These are phyloP conservation scores for Aphyosemion australe DNA, from an alignment of 2,113 vertebrate species.

Conservation along the genomic window DNA sequence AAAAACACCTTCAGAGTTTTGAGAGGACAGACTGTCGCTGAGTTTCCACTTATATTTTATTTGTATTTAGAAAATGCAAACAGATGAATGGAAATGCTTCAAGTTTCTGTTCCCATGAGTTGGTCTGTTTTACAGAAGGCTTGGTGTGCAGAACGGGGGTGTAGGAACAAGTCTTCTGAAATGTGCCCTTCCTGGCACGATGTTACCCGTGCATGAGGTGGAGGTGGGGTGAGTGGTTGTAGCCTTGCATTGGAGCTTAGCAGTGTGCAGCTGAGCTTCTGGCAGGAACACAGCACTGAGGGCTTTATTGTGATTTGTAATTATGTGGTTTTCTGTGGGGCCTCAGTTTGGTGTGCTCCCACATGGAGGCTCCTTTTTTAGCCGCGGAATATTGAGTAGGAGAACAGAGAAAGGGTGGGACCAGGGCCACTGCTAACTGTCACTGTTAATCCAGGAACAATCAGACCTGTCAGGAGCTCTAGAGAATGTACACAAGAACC, in stretches of 20 bases:
- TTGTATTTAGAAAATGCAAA: neutral
- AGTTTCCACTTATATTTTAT: neutral
- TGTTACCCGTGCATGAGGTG: constrained; percentile 5
- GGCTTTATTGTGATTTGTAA: constrained; percentile 82
- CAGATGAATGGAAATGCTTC: neutral
- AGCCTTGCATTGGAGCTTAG: constrained; percentile 49
- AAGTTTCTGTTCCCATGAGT: neutral
- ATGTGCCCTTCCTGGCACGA: neutral
- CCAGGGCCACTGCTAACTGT: constrained; percentile 41
- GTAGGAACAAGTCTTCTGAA: neutral
- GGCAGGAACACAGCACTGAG: constrained; percentile 65
- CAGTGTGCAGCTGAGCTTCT: constrained; percentile 73
- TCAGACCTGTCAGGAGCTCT: constrained; percentile 26
- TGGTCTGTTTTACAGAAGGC: neutral
- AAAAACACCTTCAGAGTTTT: constrained; percentile 2
- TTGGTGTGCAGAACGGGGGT: neutral
- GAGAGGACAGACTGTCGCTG: neutral
- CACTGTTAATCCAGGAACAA: constrained; percentile 48
- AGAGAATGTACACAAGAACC: neutral
- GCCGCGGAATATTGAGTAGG: constrained; percentile 64
- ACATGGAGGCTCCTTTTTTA: constrained; percentile 76
- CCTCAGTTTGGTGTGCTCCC: constrained; percentile 73
- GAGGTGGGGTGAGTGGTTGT: constrained; percentile 6
- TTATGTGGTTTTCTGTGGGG: constrained; percentile 78
- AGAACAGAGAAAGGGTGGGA: constrained; percentile 67